These are phyloP conservation scores for Leucoraja erinaceus DNA, from an alignment of 2,113 vertebrate species.

Conservation along the genomic window DNA sequence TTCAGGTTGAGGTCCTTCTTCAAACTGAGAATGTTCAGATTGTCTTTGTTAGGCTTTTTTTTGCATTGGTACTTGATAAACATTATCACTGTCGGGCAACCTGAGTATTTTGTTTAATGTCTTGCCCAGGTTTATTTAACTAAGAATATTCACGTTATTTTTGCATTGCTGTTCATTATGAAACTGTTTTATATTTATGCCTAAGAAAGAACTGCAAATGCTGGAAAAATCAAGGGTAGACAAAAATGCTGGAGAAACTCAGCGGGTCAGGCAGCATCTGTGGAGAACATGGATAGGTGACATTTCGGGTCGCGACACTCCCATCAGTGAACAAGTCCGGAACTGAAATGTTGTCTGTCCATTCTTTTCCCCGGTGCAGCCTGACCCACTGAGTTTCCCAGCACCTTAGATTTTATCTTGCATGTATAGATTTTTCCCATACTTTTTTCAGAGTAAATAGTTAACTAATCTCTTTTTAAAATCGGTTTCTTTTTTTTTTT, in stretches of 20 bases:
- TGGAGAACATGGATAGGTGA: no score
- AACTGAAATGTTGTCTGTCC: no score
- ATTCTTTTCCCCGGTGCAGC: no score
- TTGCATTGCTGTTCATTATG: background rate
- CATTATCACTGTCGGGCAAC: background rate
- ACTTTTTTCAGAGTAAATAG: background rate
- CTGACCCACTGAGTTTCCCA: no score
- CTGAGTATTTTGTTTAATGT: background rate
- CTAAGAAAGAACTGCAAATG: no score
- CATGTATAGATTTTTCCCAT: background rate
- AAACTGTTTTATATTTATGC: background rate
- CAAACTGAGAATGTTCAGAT: no score
- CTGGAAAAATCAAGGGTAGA: no score
- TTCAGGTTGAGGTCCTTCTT: no score
- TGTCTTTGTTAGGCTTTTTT: background rate
- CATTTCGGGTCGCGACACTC: no score
- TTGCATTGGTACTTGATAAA: background rate
- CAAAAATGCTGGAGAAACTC: no score
- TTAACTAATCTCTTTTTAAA: background rate
- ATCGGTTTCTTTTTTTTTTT: background rate
- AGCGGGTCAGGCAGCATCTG: no score
- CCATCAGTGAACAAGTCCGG: no score
- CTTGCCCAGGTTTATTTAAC: background rate
- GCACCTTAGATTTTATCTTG: background rate
- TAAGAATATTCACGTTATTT: background rate